These are phyloP conservation scores for Steatornis caripensis DNA, from an alignment of 2,113 vertebrate genomes.

Conservation along the genomic window DNA sequence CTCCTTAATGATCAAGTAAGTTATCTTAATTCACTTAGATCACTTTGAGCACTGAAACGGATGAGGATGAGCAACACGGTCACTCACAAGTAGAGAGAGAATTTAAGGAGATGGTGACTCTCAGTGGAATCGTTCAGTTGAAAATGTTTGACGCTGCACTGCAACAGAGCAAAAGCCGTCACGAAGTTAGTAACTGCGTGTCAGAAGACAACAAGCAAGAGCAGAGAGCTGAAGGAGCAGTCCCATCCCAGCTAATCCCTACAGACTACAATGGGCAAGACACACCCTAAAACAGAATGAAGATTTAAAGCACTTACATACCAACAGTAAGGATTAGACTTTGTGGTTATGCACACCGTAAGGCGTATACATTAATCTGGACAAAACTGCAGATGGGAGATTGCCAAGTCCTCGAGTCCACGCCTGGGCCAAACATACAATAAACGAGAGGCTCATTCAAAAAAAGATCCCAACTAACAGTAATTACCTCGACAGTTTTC, in stretches of 20 bases:
- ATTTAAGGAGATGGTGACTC: neutral
- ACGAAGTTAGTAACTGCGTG: neutral
- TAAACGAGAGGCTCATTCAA: neutral
- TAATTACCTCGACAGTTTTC: neutral
- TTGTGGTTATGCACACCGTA: accelerated
- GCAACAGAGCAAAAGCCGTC: neutral
- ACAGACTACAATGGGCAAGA: neutral
- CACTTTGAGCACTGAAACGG: neutral
- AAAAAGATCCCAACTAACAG: neutral
- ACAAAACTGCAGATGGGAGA: neutral
- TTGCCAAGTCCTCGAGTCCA: neutral
- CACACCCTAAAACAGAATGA: neutral
- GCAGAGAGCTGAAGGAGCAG: neutral
- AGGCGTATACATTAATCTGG: neutral
- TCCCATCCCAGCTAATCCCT: neutral
- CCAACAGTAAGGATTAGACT: neutral
- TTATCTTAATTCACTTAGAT: neutral
- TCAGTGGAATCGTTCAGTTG: neutral
- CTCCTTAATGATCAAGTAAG: neutral
- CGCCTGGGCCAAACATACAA: neutral
- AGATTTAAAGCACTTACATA: neutral
- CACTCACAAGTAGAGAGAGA: neutral
- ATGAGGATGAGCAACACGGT: neutral
- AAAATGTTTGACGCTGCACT: neutral
- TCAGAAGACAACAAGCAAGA: neutral